phyloP scores from a whole-genome alignment of 1,140 invertebrate genomes.

The Neuroterus valhalla region DNA sequence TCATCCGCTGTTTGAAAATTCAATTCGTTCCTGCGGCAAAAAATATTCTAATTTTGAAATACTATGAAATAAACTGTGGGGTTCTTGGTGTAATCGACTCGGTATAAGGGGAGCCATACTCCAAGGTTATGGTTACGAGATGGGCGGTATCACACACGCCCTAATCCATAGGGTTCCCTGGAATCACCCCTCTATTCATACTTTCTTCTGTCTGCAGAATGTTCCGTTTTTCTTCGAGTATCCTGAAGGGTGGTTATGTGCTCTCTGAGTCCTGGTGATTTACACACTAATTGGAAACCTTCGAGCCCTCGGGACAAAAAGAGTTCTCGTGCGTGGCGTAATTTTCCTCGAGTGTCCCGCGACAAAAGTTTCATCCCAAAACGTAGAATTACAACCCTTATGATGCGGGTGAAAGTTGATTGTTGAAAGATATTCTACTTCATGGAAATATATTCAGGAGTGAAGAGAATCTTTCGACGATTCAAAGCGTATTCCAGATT shows the following conservation, averaged over 20 bases:
- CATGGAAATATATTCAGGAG: no score
- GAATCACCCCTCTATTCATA: neutral
- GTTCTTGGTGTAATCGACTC: neutral
- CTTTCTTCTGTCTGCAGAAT: conserved; percentile 29
- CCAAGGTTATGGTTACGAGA: neutral
- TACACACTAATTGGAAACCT: conserved; percentile 46
- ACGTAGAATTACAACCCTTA: no score
- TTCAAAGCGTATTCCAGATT: neutral
- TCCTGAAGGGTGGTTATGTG: conserved; percentile 10
- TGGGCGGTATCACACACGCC: neutral
- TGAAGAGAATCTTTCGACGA: neutral
- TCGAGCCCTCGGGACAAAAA: conserved; percentile 35
- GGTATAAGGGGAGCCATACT: neutral
- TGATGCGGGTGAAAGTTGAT: no score
- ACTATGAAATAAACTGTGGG: neutral
- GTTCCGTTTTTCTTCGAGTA: conserved; percentile 4
- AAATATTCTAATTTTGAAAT: neutral
- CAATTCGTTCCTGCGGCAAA: neutral
- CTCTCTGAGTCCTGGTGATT: conserved; percentile 33
- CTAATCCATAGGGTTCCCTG: neutral
- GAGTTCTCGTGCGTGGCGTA: conserved; percentile 1
- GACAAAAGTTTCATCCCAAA: neutral
- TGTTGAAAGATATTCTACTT: no score
- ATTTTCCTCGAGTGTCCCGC: neutral
- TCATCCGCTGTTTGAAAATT: neutral